Evolutionary conservation across 2,113 vertebrate genomes (phyloP).

Genomic region (Ptilorrhoa leucosticta): DNA sequence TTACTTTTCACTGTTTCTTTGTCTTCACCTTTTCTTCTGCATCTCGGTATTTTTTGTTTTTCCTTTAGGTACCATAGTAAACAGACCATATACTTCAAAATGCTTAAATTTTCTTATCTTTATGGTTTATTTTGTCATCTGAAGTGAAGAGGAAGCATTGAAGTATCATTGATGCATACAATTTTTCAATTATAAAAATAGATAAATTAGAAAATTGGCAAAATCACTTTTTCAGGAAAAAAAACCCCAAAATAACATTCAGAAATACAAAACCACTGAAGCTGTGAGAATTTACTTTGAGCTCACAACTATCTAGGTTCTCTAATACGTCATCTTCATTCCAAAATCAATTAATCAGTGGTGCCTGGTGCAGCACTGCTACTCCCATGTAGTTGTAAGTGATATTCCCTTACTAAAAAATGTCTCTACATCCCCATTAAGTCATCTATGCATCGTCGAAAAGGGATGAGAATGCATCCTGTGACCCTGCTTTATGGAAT

Average conservation of each 20-base stretch:
- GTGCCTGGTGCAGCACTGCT: not conserved
- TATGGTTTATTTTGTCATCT: not conserved
- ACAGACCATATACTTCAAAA: not conserved
- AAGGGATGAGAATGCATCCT: not conserved
- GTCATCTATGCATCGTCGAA: not conserved
- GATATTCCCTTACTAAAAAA: not conserved
- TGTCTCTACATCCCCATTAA: not conserved
- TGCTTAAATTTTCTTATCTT: not conserved
- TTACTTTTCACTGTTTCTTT: not conserved
- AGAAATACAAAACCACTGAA: not conserved
- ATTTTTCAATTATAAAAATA: not conserved
- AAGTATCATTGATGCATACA: not conserved
- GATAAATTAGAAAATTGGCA: not conserved
- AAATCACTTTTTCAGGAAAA: not conserved
- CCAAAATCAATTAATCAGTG: not conserved
- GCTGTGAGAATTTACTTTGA: not conserved
- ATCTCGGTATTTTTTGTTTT: not conserved
- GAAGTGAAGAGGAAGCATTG: not conserved
- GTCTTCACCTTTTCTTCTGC: not conserved
- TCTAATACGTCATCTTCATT: not conserved
- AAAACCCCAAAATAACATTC: not conserved
- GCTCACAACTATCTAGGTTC: not conserved
- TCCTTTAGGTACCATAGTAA: not conserved
- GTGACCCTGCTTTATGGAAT: not conserved
- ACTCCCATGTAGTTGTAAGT: not conserved